phyloP scores from a whole-genome alignment of 2,888 invertebrate species.

The Phyllotreta striolata region DNA sequence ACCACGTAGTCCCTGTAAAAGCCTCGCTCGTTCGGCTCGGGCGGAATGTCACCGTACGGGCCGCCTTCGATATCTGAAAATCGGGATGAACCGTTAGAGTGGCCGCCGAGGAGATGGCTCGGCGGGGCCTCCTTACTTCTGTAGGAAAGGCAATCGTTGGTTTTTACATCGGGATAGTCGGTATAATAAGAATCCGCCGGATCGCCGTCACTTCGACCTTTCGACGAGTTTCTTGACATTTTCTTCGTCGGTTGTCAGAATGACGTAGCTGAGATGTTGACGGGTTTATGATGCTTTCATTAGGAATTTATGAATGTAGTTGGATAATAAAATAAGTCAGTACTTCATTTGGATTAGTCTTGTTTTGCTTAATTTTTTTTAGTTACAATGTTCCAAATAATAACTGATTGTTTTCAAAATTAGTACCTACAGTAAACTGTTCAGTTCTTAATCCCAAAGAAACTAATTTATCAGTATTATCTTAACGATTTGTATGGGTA shows the following conservation, averaged over 20 bases:
- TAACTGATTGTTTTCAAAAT: no score
- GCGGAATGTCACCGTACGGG: conserved; percentile 37
- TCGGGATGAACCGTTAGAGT: not conserved
- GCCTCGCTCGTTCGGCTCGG: conserved; percentile 16
- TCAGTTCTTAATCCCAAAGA: no score
- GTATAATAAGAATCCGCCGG: conserved; percentile 32
- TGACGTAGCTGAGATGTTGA: no score
- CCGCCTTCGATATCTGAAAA: conserved; percentile 39
- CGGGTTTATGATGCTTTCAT: no score
- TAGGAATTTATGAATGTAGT: no score
- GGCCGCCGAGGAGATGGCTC: not conserved
- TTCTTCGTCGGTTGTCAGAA: conserved; percentile 9
- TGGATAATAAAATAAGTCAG: no score
- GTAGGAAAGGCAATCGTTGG: conserved; percentile 33
- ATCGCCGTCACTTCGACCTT: conserved; percentile 43
- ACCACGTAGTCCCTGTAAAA: conserved; percentile 33
- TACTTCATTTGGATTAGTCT: no score
- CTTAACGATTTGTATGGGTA: no score
- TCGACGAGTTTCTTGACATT: conserved; percentile 45
- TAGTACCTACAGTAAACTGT: no score
- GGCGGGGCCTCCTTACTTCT: conserved; percentile 32
- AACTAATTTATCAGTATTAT: no score
- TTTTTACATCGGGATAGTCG: conserved; percentile 26
- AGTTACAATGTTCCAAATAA: no score
- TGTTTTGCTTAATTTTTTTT: no score